Evolutionary conservation across 2,113 vertebrate genomes (phyloP), one percentile per base, ranked within the genome.

Genomic region (Apus apus): DNA sequence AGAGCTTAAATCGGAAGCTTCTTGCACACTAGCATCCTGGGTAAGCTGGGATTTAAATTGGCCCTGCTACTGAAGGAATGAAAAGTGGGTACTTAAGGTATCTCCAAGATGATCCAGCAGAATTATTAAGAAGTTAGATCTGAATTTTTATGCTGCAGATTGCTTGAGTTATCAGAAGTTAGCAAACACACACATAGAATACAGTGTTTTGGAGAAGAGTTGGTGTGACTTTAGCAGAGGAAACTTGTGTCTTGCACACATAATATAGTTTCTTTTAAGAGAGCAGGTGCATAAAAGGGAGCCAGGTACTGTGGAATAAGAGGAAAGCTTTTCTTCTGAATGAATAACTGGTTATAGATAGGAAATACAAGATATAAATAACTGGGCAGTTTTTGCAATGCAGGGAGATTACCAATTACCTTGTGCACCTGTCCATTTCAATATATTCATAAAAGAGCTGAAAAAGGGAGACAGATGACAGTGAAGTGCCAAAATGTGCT

Each of bases 401-500:
- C 82, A 79, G n/a, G 65, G 74, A 75, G 53, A 87, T 91, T 79
- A 71, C 30, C 53, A 30, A 3, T 53, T 65, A 30, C 45, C 87
- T 65, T 27, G 45, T 51, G 74, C 76, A 54, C 20, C 30, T 71
- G 40, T 43, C 21, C 74, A 15, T 26, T 70, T 91, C 74, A 85
- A 79, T 61, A 54, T 20, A 51, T 45, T 85, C 45, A 40, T 48
- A 53, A 85, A 89, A 82, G 19, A 45, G 78, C 19, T 89, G 53
- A 15, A 25, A 65, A 38, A 50, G 11, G 36, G 36, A 73, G 58
- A 14, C 17, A 14, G 77, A 36, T 0, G 0, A 36, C 0, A 29
- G 66, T 29, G 62, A 89, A 0, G 4, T 51, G 58, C 74, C 78
- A 16, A 73, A 79, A 87, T 36, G 53, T 5, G 18, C 61, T 23